Evolutionary conservation across 1,140 invertebrate genomes (phyloP), one percentile per base, ranked within the genome.

Genomic region (Philopotamus ludificatus): DNA sequence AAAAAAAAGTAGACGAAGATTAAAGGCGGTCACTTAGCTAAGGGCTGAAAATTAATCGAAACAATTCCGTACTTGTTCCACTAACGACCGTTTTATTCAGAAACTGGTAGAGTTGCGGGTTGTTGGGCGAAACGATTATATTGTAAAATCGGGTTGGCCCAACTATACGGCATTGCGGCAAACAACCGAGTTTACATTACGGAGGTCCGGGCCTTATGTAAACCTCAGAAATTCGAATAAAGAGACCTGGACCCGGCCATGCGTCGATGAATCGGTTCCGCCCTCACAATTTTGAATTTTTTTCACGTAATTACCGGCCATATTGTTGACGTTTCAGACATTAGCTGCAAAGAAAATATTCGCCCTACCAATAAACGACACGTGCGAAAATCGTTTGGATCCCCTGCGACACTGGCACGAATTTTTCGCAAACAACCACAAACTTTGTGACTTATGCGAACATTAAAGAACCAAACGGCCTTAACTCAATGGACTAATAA

Each of bases 111-210:
- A 39, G 50, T 3, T 26, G 50, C 50, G 50, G 50, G 20, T 22
- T 53, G 50, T 15, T 22, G 21, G 23, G 28, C 21, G 54, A 57
- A 57, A 57, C 39, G 54, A 57, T 57, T 57, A 57, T 57, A 57
- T 42, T 55, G 53, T 39, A 55, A 34, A 39, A 42, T 34, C 28
- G 28, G 54, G 26, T 16, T 49, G 16, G 12, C 45, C 22, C 21
- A 8, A 20, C 21, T 34, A 60, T 60, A 60, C 57, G 42, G 57
- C 57, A 60, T 47, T 60, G 57, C 57, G 57, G 57, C 57, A 60
- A 60, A 60, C 10, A 34, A 10, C 22, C 22, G 23, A 8, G 16
- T 28, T 15, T 15, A 22, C 21, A 54, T 21, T 4, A 54, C 23
- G 15, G 12, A 54, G 7, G 34, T 8, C 34, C 34, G 34, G 34